Conservation (phyloP, 1,140 invertebrate species). For the Homalodisca vitripennis region DNA sequence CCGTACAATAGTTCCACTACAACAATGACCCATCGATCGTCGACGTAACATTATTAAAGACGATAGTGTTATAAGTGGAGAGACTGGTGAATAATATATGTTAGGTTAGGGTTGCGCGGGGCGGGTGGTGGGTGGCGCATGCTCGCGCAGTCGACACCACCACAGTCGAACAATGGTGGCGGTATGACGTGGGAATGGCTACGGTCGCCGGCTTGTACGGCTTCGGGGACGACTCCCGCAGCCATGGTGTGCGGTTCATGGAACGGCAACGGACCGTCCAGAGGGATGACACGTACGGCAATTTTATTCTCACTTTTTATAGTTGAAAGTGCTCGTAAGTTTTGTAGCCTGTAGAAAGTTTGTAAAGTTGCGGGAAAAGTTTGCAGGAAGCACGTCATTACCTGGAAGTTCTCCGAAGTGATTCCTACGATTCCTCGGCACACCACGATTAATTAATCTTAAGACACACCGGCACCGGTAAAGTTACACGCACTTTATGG, state of each 20-base stretch:
- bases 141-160: neutral
- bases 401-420: neutral
- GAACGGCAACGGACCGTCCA: constrained; percentile 38
- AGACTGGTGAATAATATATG: constrained; percentile 26
- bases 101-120: constrained; percentile 9
- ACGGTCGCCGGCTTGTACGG: constrained; percentile 52
- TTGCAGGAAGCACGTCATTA: neutral
- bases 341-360: no score
- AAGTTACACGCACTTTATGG: no score
- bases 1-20: no score
- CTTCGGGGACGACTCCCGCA: constrained; percentile 49
- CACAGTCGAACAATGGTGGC: constrained; percentile 12
- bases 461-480: no score
- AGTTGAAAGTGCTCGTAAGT: neutral
- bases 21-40: constrained; percentile 6
- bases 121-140: constrained; percentile 12
- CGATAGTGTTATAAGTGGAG: constrained; percentile 30
- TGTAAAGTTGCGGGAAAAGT: neutral
- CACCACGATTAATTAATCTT: neutral
- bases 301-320: neutral
- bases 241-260: constrained; percentile 38
- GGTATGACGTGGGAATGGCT: constrained; percentile 43
- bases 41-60: constrained; percentile 24
- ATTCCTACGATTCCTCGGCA: no score
- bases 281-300: constrained; percentile 42